phyloP scores from a whole-genome alignment of 2,797 vertebrate species.

The Pseudomugil tenellus region DNA sequence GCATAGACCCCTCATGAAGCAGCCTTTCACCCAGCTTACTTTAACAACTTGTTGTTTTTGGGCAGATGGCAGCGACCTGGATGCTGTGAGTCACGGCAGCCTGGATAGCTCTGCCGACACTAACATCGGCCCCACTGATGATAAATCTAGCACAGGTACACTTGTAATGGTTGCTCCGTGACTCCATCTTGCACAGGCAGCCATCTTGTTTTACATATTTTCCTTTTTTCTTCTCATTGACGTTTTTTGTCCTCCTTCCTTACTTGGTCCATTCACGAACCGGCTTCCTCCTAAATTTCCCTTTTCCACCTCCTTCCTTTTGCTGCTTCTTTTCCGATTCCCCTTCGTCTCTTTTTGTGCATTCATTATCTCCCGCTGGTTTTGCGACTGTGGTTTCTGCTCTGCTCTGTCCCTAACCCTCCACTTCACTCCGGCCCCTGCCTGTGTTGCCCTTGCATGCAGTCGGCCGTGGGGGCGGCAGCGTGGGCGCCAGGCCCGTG shows the following conservation, averaged over 20 bases:
- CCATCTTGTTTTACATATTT: conserved; percentile 50
- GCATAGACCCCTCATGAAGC: too few species aligned
- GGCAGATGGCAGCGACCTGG: conserved; percentile 89
- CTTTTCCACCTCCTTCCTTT: conserved; percentile 14
- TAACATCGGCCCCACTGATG: conserved; percentile 81
- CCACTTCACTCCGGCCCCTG: conserved; percentile 70
- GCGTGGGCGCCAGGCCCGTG: conserved; percentile 61
- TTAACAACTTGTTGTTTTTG: conserved; percentile 72
- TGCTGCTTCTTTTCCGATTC: conserved; percentile 25
- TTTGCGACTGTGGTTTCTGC: conserved; percentile 68
- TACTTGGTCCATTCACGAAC: conserved; percentile 35
- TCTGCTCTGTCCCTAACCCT: conserved; percentile 70
- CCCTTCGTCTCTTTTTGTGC: conserved; percentile 19
- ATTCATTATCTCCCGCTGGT: conserved; percentile 43
- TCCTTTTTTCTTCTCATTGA: conserved; percentile 46
- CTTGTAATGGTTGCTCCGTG: conserved; percentile 29
- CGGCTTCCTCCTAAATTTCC: conserved; percentile 16
- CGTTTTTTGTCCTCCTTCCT: conserved; percentile 37
- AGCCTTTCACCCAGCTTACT: conserved; percentile 14
- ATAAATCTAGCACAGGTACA: conserved; percentile 89
- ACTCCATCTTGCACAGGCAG: conserved; percentile 40
- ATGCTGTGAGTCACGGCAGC: conserved; percentile 89
- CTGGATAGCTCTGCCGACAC: conserved; percentile 87
- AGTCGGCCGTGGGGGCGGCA: conserved; percentile 61
- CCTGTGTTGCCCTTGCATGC: conserved; percentile 77